Base-by-base conservation (phyloP, 2,113 vertebrate species). In the Perca fluviatilis region DNA sequence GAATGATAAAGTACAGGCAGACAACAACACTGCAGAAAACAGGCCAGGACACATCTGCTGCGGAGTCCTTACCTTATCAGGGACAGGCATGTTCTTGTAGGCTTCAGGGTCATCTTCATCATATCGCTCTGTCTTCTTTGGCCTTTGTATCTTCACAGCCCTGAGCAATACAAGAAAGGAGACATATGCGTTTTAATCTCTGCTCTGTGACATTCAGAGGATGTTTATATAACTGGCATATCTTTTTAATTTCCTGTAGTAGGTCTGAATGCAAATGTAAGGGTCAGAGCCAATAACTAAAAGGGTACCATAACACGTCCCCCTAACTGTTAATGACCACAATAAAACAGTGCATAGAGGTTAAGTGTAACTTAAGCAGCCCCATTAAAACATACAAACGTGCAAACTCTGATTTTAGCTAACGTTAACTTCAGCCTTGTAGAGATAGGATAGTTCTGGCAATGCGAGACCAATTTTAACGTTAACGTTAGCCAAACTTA, bases 51-150 rank as follows among this genome's bases (percentile, higher is more conserved):
- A 7, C 4, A 50, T 3, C 23, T 10, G 11, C 61, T 23, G 25
- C n/a, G 1, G 25, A 23, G 51, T 25, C 5, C 10, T 83, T 65
- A 96, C 96, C 90, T 94, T 94, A 70, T 96, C 93, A 18, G 95
- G 96, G 40, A 90, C 89, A 30, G 89, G 89, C 85, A 94, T 87
- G 57, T 92, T 27, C n/a, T 64, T 87, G 70, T 94, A 95, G 8
- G 86, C 83, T 74, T 92, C 91, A 67, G 95, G 89, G 18, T 96
- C 95, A 86, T 95, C 90, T 69, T 94, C 94, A 74, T 95, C 94
- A 90, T 88, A 90, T 15, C 73, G 53, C n/a, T 89, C 71, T 3
- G 60, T 58, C 66, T 87, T 93, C 11, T 85, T 88, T 0, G 71
- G 53, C 83, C 73, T 91, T n/a, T 60, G 87, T 5, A 23, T 8